phyloP scores from a whole-genome alignment of 37 sponge, comb jelly and placozoan genomes.

The Petrosia ficiformis region DNA sequence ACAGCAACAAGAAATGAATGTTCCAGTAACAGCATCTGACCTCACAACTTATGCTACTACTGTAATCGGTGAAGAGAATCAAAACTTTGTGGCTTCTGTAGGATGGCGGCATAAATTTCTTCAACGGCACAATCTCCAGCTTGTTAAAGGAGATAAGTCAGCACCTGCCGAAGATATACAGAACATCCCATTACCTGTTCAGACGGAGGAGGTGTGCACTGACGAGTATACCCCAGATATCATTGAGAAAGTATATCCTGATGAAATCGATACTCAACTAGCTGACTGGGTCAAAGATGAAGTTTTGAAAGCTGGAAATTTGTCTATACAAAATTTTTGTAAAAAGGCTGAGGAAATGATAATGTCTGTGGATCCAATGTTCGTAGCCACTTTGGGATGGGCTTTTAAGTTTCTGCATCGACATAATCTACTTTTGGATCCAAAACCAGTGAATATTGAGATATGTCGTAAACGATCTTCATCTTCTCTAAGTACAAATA shows the following conservation, averaged over 20 bases:
- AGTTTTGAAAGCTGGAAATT: slow-evolving; percentile 30
- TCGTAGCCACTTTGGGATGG: slow-evolving; percentile 72
- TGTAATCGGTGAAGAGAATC: slow-evolving; percentile 54
- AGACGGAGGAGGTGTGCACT: slow-evolving; percentile 57
- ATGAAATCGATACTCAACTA: slow-evolving; percentile 40
- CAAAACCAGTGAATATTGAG: slow-evolving; percentile 44
- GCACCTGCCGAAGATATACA: slow-evolving; percentile 27
- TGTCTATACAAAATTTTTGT: slow-evolving; percentile 41
- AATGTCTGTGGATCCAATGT: slow-evolving; percentile 16
- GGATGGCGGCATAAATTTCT: slow-evolving; percentile 78
- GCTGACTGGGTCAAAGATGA: slow-evolving; percentile 49
- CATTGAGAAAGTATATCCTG: slow-evolving; percentile 22
- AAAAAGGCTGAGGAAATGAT: slow-evolving; percentile 44
- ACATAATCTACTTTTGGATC: slow-evolving; percentile 58
- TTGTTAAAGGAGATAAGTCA: slow-evolving; percentile 3
- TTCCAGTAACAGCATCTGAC: slow-evolving; percentile 40
- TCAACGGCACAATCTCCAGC: slow-evolving; percentile 57
- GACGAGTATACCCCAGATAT: slow-evolving; percentile 22
- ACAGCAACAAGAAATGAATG: slow-evolving; percentile 29
- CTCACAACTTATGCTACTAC: slow-evolving; percentile 50
- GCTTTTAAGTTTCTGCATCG: slow-evolving; percentile 62
- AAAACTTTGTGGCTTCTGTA: slow-evolving; percentile 69
- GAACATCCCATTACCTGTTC: slow-evolving; percentile 43
- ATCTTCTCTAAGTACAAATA: background rate
- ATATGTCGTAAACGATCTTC: background rate